phyloP scores from a whole-genome alignment of 2,797 vertebrate genomes.

The Pantherophis alleghaniensis region DNA sequence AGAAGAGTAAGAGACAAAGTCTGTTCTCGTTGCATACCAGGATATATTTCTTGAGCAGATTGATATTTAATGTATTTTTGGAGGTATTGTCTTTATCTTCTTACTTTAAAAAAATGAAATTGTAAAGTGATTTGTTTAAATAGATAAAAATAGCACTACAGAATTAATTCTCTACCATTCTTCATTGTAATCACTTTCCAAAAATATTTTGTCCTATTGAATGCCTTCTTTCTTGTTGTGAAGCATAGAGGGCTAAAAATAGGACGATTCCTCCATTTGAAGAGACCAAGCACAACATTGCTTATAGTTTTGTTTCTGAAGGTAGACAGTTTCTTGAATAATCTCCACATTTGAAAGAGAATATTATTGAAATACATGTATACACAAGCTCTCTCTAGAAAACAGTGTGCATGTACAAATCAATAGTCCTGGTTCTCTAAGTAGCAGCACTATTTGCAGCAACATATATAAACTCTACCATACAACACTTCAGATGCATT shows the following conservation, averaged over 20 bases:
- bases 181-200: not conserved
- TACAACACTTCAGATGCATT: not conserved
- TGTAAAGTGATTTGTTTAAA: not conserved
- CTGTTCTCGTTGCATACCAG: not conserved
- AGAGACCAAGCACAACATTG: not conserved
- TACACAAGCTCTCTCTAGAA: not conserved
- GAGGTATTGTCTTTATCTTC: not conserved
- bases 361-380: not conserved
- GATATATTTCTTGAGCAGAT: not conserved
- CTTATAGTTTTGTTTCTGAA: not conserved
- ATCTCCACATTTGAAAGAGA: not conserved
- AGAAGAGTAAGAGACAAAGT: not conserved
- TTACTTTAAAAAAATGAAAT: not conserved
- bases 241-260: not conserved
- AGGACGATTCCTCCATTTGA: not conserved
- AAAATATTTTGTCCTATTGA: not conserved
- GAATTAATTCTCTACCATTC: not conserved
- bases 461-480: not conserved
- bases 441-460: not conserved
- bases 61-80: not conserved
- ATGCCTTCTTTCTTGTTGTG: not conserved
- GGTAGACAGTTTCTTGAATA: not conserved
- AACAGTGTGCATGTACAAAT: not conserved
- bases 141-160: not conserved
- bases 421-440: not conserved